Evolutionary conservation across 1,140 invertebrate species (phyloP), one percentile per base, ranked within the genome.

Genomic region (Gryllus bimaculatus): DNA sequence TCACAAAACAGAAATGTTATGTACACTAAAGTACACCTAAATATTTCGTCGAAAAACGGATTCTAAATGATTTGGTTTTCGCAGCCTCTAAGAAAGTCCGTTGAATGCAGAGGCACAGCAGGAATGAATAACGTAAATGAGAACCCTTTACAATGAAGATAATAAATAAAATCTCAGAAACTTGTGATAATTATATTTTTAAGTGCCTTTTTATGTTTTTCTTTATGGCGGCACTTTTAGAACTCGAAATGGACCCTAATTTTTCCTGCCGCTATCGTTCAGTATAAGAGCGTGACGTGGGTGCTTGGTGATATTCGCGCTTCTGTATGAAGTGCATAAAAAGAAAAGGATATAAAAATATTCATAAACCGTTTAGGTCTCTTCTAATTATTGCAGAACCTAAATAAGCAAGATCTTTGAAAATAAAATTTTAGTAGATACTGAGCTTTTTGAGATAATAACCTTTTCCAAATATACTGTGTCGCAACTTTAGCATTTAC

Each of bases 381-480:
- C 54, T 66, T 66, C 54, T 66, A 66, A 66, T 66, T 66, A 66
- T 66, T 66, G 54, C 54, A 66, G 54, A 10, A 66, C 54, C 54
- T 66, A 66, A 66, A 66, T 66, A 66, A 66, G 54, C 54, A 66
- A 66, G 18, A 66, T 66, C 18, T 66, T 18, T 7, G 54, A 66
- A 66, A 66, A 66, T 66, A 66, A 66, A 66, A 66, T 18, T 66
- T 66, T 66, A 66, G 54, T 66, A 66, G 54, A 66, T 66, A 66
- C 54, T 66, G 54, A 18, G 54, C 54, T 66, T 66, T 66, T 66
- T 66, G 54, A 66, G 10, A 66, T 66, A 66, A 66, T 66, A 66
- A 66, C 10, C 54, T 66, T 66, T 66, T 66, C 54, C 54, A 66
- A 66, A 66, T 66, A 66, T 66, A 66, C 54, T 66, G 54, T 66